Evolutionary conservation across 2,113 vertebrate genomes (phyloP).

Genomic region (Isichthys henryi): DNA sequence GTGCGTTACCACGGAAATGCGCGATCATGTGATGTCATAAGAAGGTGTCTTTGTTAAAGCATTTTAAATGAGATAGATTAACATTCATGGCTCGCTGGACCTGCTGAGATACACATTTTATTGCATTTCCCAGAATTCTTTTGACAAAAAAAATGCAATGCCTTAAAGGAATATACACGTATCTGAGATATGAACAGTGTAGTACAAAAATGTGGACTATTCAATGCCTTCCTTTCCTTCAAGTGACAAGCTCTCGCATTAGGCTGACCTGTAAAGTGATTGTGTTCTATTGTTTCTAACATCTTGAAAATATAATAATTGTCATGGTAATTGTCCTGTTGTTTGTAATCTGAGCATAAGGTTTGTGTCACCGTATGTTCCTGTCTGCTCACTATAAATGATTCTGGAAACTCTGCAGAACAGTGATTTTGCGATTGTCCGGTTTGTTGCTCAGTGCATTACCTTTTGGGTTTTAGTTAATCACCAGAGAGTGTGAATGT

Average conservation of each 20-base stretch:
- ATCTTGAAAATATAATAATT: background rate
- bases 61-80: slow-evolving; percentile 22
- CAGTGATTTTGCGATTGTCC: slow-evolving; percentile 46
- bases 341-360: background rate
- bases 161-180: background rate
- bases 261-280: background rate
- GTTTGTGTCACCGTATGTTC: slow-evolving; percentile 6
- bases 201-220: background rate
- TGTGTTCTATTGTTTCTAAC: background rate
- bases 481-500: slow-evolving; percentile 54
- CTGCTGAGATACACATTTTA: slow-evolving; percentile 10
- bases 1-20: slow-evolving; percentile 12
- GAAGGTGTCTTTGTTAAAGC: slow-evolving; percentile 2
- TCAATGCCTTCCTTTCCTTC: background rate
- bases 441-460: slow-evolving; percentile 38
- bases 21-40: slow-evolving; percentile 15
- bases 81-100: background rate
- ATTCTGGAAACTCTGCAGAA: slow-evolving; percentile 50
- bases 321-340: background rate
- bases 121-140: slow-evolving; percentile 4
- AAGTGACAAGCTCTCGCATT: background rate
- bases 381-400: slow-evolving; percentile 30
- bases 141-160: background rate
- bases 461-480: slow-evolving; percentile 50
- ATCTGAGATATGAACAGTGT: background rate